Evolutionary conservation across 2,888 invertebrate genomes (phyloP).

Genomic region (Aspidapion aeneum): DNA sequence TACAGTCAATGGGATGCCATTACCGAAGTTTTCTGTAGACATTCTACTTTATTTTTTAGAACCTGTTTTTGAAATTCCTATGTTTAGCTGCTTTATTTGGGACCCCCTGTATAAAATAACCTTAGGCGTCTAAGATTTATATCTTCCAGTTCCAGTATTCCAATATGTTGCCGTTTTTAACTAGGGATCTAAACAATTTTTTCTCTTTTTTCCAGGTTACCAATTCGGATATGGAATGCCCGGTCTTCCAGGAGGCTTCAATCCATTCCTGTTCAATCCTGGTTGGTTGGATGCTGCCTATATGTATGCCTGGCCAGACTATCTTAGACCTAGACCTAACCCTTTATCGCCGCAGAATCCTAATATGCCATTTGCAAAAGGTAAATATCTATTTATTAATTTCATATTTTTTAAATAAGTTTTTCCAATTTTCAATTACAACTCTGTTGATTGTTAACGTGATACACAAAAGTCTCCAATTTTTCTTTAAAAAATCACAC

Average conservation of each 20-base stretch:
- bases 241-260: slow-evolving; percentile 64
- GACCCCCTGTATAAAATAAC: too few relatives aligned
- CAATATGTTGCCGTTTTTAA: neutral
- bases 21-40: too few relatives aligned
- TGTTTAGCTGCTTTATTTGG: too few relatives aligned
- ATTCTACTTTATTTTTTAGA: too few relatives aligned
- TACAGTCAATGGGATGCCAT: too few relatives aligned
- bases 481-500: too few relatives aligned
- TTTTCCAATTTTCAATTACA: neutral
- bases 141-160: too few relatives aligned
- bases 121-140: too few relatives aligned
- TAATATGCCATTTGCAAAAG: slow-evolving; percentile 33
- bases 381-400: slow-evolving; percentile 21
- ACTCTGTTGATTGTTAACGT: too few relatives aligned
- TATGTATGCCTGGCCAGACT: slow-evolving; percentile 69
- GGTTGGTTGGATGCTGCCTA: slow-evolving; percentile 79
- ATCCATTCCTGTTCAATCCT: slow-evolving; percentile 70
- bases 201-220: slow-evolving; percentile 61
- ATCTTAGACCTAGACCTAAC: slow-evolving; percentile 58
- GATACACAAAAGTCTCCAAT: too few relatives aligned
- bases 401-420: too few relatives aligned
- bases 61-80: too few relatives aligned
- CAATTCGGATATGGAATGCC: slow-evolving; percentile 69
- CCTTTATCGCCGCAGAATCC: slow-evolving; percentile 43
- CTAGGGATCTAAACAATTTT: neutral